A percentile compares a stretch with the other conserved stretches of the same genome.
These are phyloP conservation scores for Drosophila ananassae DNA, from an alignment of 1,140 invertebrate genomes.

Conservation along the genomic window DNA sequence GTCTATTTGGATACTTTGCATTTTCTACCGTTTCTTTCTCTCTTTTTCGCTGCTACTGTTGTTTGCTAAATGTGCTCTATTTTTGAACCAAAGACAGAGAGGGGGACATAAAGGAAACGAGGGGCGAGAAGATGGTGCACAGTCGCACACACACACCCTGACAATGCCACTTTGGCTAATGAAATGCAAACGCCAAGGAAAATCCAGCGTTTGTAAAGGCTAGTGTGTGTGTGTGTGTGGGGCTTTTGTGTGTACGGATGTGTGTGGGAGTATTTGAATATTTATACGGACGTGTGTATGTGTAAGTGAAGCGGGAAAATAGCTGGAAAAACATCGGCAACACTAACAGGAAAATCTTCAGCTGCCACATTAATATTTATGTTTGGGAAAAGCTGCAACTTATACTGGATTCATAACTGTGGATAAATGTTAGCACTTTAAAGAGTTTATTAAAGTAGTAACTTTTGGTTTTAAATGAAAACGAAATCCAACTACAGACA, in stretches of 20 bases:
- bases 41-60: constrained; percentile 24
- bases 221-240: not conserved
- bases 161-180: constrained; percentile 81
- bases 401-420: constrained; percentile 35
- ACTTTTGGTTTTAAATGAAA: not conserved
- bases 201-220: constrained; percentile 24
- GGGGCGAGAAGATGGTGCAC: not conserved
- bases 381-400: constrained; percentile 29
- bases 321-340: constrained; percentile 44
- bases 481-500: not conserved
- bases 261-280: constrained; percentile 61
- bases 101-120: not conserved
- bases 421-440: constrained; percentile 14
- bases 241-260: not conserved
- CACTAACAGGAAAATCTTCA: constrained; percentile 49
- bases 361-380: constrained; percentile 77
- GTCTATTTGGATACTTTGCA: constrained; percentile 82
- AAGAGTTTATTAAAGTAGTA: constrained; percentile 10
- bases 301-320: constrained; percentile 33
- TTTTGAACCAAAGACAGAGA: constrained; percentile 53
- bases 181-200: constrained; percentile 77
- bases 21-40: constrained; percentile 55
- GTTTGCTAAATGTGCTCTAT: constrained; percentile 77
- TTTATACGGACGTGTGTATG: constrained; percentile 42
- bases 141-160: constrained; percentile 20